These are phyloP conservation scores for Lobophora halterata DNA, from an alignment of 2,888 invertebrate species.

Conservation along the genomic window DNA sequence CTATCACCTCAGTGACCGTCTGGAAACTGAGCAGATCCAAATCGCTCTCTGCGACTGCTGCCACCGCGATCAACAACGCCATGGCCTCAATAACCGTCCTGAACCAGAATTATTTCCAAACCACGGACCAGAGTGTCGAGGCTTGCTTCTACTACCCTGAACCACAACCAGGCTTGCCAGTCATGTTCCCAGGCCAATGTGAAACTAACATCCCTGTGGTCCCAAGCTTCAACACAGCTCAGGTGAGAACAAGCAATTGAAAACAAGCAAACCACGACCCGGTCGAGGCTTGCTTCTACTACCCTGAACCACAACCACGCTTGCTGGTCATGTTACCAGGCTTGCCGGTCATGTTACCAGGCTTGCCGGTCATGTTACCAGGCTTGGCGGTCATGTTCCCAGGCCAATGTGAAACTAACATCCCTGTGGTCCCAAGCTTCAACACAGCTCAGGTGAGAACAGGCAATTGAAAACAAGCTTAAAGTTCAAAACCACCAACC, in stretches of 20 bases:
- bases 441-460: slow-evolving; percentile 41
- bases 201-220: slow-evolving; percentile 41
- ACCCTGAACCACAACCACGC: slow-evolving; percentile 48
- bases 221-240: slow-evolving; percentile 38
- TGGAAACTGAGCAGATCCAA: slow-evolving; percentile 65
- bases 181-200: slow-evolving; percentile 58
- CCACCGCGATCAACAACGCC: slow-evolving; percentile 38
- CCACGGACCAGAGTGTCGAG: slow-evolving; percentile 43
- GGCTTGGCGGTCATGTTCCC: too few relatives aligned
- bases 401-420: slow-evolving; percentile 48
- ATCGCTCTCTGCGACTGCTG: slow-evolving; percentile 33
- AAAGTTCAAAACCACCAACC: slow-evolving; percentile 41
- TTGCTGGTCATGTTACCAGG: slow-evolving; percentile 50
- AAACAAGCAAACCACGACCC: slow-evolving; percentile 40
- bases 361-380: too few relatives aligned
- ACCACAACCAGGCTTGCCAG: slow-evolving; percentile 44
- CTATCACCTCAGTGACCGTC: slow-evolving; percentile 43
- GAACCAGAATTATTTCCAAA: slow-evolving; percentile 43
- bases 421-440: slow-evolving; percentile 44
- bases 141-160: slow-evolving; percentile 65
- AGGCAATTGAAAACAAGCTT: too few relatives aligned
- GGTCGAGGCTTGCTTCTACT: slow-evolving; percentile 60
- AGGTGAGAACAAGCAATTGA: too few relatives aligned
- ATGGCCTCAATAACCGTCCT: slow-evolving; percentile 43
- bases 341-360: too few relatives aligned